Evolutionary conservation across 2,113 vertebrate genomes (phyloP).

Genomic region (Actenoides lindsayi): DNA sequence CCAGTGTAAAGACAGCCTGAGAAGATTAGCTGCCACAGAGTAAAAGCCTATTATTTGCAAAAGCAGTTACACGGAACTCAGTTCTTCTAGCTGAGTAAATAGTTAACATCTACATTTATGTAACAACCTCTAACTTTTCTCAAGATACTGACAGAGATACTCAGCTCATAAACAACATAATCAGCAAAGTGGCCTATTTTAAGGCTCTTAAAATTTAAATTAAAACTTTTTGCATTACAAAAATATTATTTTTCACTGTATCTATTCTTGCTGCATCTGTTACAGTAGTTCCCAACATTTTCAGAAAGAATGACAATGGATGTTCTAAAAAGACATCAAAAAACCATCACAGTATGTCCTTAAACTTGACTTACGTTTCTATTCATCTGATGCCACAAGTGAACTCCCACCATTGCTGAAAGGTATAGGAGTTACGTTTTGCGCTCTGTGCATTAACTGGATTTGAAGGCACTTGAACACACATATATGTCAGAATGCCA

Average conservation of each 20-base stretch:
- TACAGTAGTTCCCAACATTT: neutral
- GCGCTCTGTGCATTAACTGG: constrained; percentile 10
- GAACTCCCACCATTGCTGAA: neutral
- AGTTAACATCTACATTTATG: neutral
- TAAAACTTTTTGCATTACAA: neutral
- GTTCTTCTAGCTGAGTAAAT: neutral
- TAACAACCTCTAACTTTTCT: neutral
- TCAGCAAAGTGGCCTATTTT: neutral
- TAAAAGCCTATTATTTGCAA: neutral
- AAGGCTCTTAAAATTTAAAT: neutral
- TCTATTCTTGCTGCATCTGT: neutral
- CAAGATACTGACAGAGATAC: neutral
- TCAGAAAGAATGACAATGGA: neutral
- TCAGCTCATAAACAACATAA: neutral
- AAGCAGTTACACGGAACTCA: neutral
- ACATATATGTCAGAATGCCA: neutral
- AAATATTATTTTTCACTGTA: neutral
- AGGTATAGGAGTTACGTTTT: neutral
- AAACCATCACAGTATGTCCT: fast-evolving
- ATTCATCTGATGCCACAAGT: neutral
- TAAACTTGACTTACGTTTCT: neutral
- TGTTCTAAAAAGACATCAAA: neutral
- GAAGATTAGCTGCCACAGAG: neutral
- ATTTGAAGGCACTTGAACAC: constrained; percentile 16
- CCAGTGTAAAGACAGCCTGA: neutral